A percentile compares a stretch with the other conserved stretches of the same genome.
phyloP scores from a whole-genome alignment of 2,888 invertebrate species.

The Brachyptera putata region DNA sequence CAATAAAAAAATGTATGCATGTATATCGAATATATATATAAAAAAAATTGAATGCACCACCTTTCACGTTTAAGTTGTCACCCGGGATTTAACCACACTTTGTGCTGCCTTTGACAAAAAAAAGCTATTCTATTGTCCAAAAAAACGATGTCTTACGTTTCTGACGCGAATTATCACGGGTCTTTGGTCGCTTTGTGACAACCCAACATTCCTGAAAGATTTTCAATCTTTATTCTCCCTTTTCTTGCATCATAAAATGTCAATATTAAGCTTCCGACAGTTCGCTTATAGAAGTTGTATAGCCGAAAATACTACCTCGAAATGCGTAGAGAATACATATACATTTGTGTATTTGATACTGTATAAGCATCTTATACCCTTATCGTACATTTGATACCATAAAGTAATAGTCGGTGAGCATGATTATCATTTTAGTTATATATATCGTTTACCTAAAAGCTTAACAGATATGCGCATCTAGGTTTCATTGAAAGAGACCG shows the following conservation, averaged over 20 bases:
- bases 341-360: no score
- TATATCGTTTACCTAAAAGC: no score
- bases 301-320: no score
- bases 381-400: no score
- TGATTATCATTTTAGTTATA: no score
- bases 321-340: no score
- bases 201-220: conserved; percentile 12
- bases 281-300: conserved; percentile 2
- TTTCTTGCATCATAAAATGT: conserved; percentile 15
- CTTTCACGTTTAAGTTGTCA: conserved; percentile 10
- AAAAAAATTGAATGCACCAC: background rate
- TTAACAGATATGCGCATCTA: no score
- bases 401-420: no score
- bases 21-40: no score
- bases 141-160: conserved; percentile 4
- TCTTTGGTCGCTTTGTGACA: conserved; percentile 27
- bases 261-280: conserved; percentile 16
- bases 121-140: conserved; percentile 19
- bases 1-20: no score
- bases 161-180: conserved; percentile 28
- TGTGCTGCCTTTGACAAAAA: conserved; percentile 17
- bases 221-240: background rate
- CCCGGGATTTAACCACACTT: conserved; percentile 24
- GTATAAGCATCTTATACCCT: no score
- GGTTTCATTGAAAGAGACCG: no score